These are phyloP conservation scores for Aldrovandia affinis DNA, from an alignment of 2,797 vertebrate genomes.

Conservation along the genomic window DNA sequence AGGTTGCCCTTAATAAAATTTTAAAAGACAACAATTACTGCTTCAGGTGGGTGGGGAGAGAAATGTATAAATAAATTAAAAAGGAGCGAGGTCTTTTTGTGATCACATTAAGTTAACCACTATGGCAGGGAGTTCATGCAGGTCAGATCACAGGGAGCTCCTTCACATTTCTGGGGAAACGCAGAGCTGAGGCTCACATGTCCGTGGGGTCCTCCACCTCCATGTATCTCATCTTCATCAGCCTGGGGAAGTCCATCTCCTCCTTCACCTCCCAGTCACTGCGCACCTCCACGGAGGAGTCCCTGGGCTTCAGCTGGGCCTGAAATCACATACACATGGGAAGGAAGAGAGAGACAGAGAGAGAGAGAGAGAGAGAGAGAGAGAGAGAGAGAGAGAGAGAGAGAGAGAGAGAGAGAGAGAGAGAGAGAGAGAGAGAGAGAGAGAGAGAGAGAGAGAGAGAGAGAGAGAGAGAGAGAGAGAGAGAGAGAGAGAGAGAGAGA, in stretches of 20 bases:
- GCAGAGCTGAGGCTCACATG: constrained; percentile 78
- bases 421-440: not conserved
- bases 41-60: too few relatives aligned
- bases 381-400: not conserved
- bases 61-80: too few relatives aligned
- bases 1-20: not conserved
- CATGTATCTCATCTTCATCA: constrained; percentile 99
- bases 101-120: too few relatives aligned
- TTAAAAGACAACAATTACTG: not conserved
- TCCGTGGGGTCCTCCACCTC: constrained; percentile 92
- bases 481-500: not conserved
- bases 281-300: constrained; percentile 95
- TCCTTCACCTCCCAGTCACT: constrained; percentile 99
- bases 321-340: not conserved
- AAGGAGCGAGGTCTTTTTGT: not conserved
- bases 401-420: not conserved
- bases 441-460: not conserved
- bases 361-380: not conserved
- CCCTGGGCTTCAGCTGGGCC: constrained; percentile 89
- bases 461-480: not conserved
- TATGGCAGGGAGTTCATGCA: too few relatives aligned
- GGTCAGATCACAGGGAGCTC: not conserved
- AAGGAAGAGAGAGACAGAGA: not conserved
- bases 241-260: constrained; percentile 96
- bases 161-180: not conserved